Conservation (phyloP, 2,797 vertebrate species). For the Tokudaia tokunoshimensis region DNA sequence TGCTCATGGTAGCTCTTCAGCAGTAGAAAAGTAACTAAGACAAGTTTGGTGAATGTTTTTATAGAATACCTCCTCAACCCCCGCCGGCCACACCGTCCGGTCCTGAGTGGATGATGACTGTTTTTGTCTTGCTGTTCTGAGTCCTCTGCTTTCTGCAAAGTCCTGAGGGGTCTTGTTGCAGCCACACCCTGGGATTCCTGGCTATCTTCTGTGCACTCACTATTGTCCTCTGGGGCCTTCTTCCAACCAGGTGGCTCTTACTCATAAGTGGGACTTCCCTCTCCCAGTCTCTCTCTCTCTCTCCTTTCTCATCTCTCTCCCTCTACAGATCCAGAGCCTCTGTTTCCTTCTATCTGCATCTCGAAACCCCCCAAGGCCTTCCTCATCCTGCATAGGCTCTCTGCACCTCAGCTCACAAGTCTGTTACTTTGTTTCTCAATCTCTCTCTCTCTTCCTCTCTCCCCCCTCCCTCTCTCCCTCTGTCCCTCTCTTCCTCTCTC, state of each 20-base stretch:
- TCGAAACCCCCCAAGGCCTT: not conserved
- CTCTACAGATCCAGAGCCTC: not conserved
- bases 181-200: not conserved
- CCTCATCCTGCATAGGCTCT: not conserved
- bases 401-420: not conserved
- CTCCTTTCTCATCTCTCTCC: not conserved
- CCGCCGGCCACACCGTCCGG: not conserved
- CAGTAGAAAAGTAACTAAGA: not conserved
- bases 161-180: not conserved
- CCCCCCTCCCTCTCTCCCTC: too few relatives aligned
- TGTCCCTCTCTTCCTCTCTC: not conserved
- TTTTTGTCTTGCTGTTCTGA: not conserved
- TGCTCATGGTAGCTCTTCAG: not conserved
- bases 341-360: not conserved
- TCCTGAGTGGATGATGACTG: not conserved
- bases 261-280: not conserved
- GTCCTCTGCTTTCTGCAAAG: not conserved
- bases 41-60: not conserved
- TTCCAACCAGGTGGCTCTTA: not conserved
- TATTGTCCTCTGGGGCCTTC: not conserved
- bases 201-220: not conserved
- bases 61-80: not conserved
- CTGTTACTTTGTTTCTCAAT: not conserved
- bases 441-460: too few relatives aligned
- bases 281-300: too few relatives aligned